Base-by-base conservation (phyloP, 2,797 vertebrate genomes). In the Sebastes vulpes region DNA sequence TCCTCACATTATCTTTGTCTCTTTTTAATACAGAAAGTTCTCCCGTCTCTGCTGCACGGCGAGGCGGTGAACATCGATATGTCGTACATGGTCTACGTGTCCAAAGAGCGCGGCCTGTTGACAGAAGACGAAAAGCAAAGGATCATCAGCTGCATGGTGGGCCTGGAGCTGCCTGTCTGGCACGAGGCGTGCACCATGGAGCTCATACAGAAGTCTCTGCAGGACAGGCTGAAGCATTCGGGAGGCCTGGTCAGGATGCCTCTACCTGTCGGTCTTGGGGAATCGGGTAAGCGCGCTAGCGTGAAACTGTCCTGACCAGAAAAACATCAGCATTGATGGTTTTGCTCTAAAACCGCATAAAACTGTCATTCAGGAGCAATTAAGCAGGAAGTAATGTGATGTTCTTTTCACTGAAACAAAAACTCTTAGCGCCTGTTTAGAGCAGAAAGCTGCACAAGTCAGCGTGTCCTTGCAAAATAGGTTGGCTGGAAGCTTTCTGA, bases 41-140 rank as follows among this genome's bases (percentile, higher is more conserved):
- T 97, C 21, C 97, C 96, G 0, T 92, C 93, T 0, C 89, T 97
- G 81, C 94, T 97, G 87, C 97, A 97, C 0, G 96, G 96, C 0
- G 96, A 97, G 26, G 96, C 97, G 0, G 97, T 97, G 42, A 97
- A 97, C 74, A 70, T 97, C 0, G 96, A 97, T 75, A 97, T 97
- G 97, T 94, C 95, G 0, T 97, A 96, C 91, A 97, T 97, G 97
- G 96, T 96, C 1, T 97, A 96, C 4, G 93, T 97, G 6, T 94
- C 97, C 14, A 60, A 91, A 10, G 83, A 79, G 5, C 89, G 92
- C 0, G 96, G 93, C 0, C 86, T 97, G 0, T 57, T 97, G 59
- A 92, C 28, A 0, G 53, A 88, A 0, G 84, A 90, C 1, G 96
- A 97, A 66, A 97, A 95, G 77, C 85, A 94, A 31, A 93, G 96